A percentile compares a stretch with the other conserved stretches of the same genome.
Conservation (phyloP, 2,113 vertebrate species). For the Acrocephalus kingi region DNA sequence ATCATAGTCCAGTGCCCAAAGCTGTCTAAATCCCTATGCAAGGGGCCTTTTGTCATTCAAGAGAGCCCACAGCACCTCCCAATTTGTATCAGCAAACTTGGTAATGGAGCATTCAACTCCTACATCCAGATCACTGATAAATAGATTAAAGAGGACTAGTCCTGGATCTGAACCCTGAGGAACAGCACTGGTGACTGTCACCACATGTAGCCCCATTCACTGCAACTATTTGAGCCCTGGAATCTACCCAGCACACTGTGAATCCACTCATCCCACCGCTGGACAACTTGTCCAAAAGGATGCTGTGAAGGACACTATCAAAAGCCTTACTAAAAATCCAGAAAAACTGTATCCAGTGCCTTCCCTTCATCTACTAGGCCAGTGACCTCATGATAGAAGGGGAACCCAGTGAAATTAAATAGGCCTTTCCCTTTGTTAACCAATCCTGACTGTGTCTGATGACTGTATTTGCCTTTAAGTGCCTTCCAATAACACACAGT, state of each 20-base stretch:
- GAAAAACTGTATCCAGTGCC: background rate
- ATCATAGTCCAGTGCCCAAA: background rate
- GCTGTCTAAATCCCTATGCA: background rate
- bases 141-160: background rate
- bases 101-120: background rate
- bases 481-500: background rate
- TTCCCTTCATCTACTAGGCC: background rate
- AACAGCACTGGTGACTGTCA: background rate
- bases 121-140: background rate
- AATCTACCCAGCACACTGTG: background rate
- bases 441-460: background rate
- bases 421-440: background rate
- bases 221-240: background rate
- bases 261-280: background rate
- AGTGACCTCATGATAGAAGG: background rate
- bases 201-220: background rate
- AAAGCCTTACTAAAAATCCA: background rate
- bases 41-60: background rate
- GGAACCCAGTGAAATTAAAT: background rate
- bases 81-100: background rate
- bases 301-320: background rate
- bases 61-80: background rate
- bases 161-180: background rate
- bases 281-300: background rate
- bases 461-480: background rate